Evolutionary conservation across 2,888 invertebrate genomes (phyloP), one percentile per base, ranked within the genome.

Genomic region (Polyommatus iphigenia): DNA sequence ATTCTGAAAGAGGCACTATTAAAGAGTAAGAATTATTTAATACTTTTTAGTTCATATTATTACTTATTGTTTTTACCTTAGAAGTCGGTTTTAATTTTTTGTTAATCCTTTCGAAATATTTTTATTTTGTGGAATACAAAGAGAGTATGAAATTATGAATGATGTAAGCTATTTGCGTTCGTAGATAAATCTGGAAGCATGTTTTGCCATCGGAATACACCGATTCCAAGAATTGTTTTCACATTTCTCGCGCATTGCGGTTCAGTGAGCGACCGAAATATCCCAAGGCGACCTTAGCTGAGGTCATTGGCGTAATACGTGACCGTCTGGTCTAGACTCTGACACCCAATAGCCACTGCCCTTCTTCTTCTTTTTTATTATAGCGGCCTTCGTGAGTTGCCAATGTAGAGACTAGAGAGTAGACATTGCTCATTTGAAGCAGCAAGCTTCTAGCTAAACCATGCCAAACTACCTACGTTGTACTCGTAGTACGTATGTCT

Each of bases 241-340:
- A 15, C 50, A 75, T 75, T 75, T 75, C 75, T 15, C 24, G 75
- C 75, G 54, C 54, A 75, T 75, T 54, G 50, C 50, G 50, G 50
- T 54, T 54, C 75, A 41, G 72, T 72, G 41, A 75, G 75, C 75
- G 75, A 75, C 75, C 75, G 24, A 75, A 75, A 75, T 75, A 75
- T 50, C 54, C 54, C 13, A 50, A 46, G 46, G 15, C 75, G 75
- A 75, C 75, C 75, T 75, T 75, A 50, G 29, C 24, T 24, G 75
- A 75, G 75, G 75, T 75, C 75, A 75, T 75, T 75, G 75, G 46
- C 46, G 46, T 54, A 75, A 46, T 73, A 54, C 75, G 75, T 46
- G 75, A 54, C 75, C 75, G 75, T 75, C 54, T 54, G 24, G 75
- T 24, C 54, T 67, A 67, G 62, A 62, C 4, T 24, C 29, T 29